Base-by-base conservation (phyloP, 2,113 vertebrate genomes). In the Anser cygnoides region DNA sequence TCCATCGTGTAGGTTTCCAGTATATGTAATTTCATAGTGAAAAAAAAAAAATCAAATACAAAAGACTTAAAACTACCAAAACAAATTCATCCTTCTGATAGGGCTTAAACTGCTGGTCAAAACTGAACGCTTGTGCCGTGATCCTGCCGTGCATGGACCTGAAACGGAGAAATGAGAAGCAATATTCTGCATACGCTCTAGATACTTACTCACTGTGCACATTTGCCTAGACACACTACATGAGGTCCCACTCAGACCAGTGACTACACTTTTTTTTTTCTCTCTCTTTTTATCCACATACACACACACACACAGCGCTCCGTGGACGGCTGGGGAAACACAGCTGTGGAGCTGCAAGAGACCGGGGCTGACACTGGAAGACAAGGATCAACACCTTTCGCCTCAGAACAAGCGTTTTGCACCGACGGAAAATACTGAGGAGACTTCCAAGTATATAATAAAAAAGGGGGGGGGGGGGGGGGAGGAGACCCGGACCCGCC, bases 141-240 rank as follows among this genome's bases (percentile, higher is more conserved):
- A 98, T 95, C 89, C 98, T 96, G 76, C 97, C 98, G 86, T 97
- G 97, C 98, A 98, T 98, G 70, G 98, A 98, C 98, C 98, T 98
- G 96, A 66, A 89, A 83, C 2, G 11, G 31, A 94, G 76, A 85
- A 66, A 54, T 2, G 15, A 66, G 23, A 46, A 58, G 17, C 72
- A 91, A 59, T 16, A 58, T n/a, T 72, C 28, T 43, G 49, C 61
- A 61, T 43, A 20, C 10, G 11, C 4, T 35, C 15, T 50, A 57
- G 6, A 5, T 49, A 65, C 7, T 59, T 49, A 63, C 1, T 19
- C 37, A 25, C 29, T n/a, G n/a, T 37, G 55, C 11, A 54, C 17
- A 49, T 17, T 39, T 31, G 12, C 21, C 22, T 11, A 43, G 8
- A 18, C 26, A 39, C 26, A 2, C 12, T 29, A 65, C 13, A n/a